A percentile compares a stretch with the other conserved stretches of the same genome.
Conservation (phyloP, 2,888 invertebrate genomes). For the Flabesymbios commensalis region DNA sequence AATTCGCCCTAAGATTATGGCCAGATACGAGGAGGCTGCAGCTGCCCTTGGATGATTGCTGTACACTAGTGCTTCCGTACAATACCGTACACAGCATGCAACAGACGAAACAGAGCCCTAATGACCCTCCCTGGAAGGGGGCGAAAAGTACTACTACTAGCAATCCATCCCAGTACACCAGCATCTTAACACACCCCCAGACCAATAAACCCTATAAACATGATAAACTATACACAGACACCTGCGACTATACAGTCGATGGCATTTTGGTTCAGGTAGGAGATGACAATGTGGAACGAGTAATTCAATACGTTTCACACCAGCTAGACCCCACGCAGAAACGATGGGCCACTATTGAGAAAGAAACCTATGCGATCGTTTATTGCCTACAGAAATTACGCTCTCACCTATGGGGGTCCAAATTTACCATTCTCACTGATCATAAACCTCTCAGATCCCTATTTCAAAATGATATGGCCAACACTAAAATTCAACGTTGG, state of each 20-base stretch:
- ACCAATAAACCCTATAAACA: too few species aligned
- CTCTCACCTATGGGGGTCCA: slow-evolving; percentile 1
- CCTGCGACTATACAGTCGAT: background rate
- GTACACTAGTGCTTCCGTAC: too few species aligned
- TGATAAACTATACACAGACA: slow-evolving; percentile 1
- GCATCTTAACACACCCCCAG: too few species aligned
- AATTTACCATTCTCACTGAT: slow-evolving; percentile 6
- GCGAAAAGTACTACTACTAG: too few species aligned
- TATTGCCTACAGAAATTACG: background rate
- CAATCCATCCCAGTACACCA: too few species aligned
- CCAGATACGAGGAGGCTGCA: too few species aligned
- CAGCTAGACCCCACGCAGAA: background rate
- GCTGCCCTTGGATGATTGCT: too few species aligned
- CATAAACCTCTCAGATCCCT: background rate
- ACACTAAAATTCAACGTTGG: slow-evolving; percentile 23
- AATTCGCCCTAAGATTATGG: too few species aligned
- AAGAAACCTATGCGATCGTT: slow-evolving; percentile 5
- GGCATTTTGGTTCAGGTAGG: background rate
- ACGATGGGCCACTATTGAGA: slow-evolving; percentile 5
- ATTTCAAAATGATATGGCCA: slow-evolving; percentile 15
- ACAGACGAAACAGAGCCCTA: too few species aligned
- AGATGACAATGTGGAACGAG: slow-evolving; percentile 6
- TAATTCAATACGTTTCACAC: slow-evolving; percentile 6
- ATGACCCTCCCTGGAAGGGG: too few species aligned
- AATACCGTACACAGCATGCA: too few species aligned